Base-by-base conservation (phyloP, 2,113 vertebrate genomes). In the Leucopsar rothschildi region DNA sequence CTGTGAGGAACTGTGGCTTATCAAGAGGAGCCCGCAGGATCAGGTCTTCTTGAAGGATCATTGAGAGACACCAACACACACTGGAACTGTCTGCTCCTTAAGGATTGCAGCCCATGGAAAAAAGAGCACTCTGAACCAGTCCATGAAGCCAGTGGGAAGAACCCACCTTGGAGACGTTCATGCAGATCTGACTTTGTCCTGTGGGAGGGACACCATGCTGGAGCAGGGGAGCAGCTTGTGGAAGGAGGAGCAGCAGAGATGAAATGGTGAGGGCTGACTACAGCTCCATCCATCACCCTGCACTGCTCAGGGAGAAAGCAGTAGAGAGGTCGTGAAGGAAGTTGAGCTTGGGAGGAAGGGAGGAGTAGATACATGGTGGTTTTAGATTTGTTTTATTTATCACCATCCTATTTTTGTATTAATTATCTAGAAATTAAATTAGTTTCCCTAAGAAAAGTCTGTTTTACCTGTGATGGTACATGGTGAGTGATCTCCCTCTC, bases 361-460 rank as follows among this genome's bases (percentile, higher is more conserved):
- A 40, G 3, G 14, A 73, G 15, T 45, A 20, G 2, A 9, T 18
- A 15, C 3, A 9, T 35, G 14, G 24, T 44, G 14, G 0, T 31
- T 82, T 71, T n/a, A 59, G 16, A 45, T 44, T 63, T 82, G 3
- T 49, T 63, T 85, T 47, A 44, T 47, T 66, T 49, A 25, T 57
- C 17, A 37, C 11, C 55, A 49, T 68, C 21, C 13, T 78, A 22
- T 10, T 65, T 33, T 39, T 27, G 9, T 70, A 76, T 37, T 80
- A 66, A 73, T 75, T 75, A 88, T 8, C 8, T 53, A 69, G 27
- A 65, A 37, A 45, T 64, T 64, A 64, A 59, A 81, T 24, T 37
- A 11, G 3, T 47, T 78, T 91, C n/a, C 28, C 47, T 15, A 57
- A 49, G 8, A 10, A 3, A 16, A 57, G 10, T 45, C 19, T 71